A percentile compares a stretch with the other conserved stretches of the same genome.
Conservation (phyloP, 2,888 invertebrate species). For the Bedellia somnulentella region DNA sequence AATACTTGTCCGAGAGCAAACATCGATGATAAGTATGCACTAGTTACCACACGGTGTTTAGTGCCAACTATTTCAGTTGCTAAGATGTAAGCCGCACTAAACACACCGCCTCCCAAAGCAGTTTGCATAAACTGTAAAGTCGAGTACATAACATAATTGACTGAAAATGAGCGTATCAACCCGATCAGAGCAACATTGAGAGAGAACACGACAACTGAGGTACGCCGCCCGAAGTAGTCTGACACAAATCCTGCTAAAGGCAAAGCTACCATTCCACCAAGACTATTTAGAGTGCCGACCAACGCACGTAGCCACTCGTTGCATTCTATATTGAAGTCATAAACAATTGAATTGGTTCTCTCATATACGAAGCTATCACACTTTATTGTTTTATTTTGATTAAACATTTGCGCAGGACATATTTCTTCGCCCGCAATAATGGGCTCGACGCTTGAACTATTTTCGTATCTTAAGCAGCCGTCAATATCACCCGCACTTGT, state of each 20-base stretch:
- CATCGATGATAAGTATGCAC: conserved; percentile 68
- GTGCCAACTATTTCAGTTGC: conserved; percentile 79
- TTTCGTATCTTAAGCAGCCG: conserved; percentile 32
- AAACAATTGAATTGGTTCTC: conserved; percentile 37
- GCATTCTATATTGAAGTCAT: conserved; percentile 43
- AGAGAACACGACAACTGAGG: conserved; percentile 37
- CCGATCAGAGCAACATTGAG: conserved; percentile 39
- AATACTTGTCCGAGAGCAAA: conserved; percentile 74
- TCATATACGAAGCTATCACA: conserved; percentile 38
- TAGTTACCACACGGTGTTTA: conserved; percentile 69
- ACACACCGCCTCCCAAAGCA: conserved; percentile 42
- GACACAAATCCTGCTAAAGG: conserved; percentile 70
- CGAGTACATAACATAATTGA: conserved; percentile 42
- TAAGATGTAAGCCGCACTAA: conserved; percentile 48
- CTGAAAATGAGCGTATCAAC: conserved; percentile 36
- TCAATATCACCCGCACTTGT: conserved; percentile 29
- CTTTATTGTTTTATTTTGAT: conserved; percentile 21
- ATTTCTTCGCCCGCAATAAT: conserved; percentile 10
- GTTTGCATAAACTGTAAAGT: conserved; percentile 37
- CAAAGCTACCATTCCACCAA: conserved; percentile 70
- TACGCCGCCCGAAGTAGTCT: conserved; percentile 55
- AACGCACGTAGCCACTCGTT: conserved; percentile 71
- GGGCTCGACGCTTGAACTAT: conserved; percentile 8
- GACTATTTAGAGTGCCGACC: conserved; percentile 73
- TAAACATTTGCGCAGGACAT: conserved; percentile 29